Percentiles rank a stretch among this genome's conserved stretches.
Evolutionary conservation across 2,797 vertebrate species (phyloP).

Genomic region (Uromys caudimaculatus): DNA sequence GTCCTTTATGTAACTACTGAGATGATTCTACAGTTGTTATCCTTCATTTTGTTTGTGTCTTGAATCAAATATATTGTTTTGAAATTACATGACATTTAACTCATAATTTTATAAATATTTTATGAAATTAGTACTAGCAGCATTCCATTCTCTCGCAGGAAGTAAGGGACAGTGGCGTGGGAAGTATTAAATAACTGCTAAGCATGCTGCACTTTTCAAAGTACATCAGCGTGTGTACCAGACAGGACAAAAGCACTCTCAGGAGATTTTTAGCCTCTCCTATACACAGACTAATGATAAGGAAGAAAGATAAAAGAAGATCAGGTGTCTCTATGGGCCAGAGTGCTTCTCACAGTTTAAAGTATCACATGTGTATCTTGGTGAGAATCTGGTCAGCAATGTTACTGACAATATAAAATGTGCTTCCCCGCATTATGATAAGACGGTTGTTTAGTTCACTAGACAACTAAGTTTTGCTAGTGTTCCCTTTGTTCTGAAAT

Average conservation of each 20-base stretch:
- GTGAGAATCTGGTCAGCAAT: not conserved
- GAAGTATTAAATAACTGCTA: not conserved
- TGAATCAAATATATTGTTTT: not conserved
- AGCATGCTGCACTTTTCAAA: not conserved
- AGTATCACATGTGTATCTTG: too few relatives aligned
- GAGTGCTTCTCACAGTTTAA: not conserved
- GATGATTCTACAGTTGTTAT: not conserved
- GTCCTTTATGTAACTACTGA: not conserved
- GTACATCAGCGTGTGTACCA: not conserved
- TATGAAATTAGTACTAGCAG: not conserved
- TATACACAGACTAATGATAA: not conserved
- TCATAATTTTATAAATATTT: not conserved
- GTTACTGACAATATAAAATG: not conserved
- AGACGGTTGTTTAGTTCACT: constrained; percentile 13
- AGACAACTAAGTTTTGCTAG: not conserved
- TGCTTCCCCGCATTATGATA: not conserved
- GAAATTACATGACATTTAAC: not conserved
- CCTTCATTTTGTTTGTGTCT: not conserved
- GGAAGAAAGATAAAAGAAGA: not conserved
- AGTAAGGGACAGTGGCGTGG: not conserved
- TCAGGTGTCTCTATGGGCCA: not conserved
- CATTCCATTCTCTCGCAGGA: not conserved
- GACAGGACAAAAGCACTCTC: not conserved
- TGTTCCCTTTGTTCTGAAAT: constrained; percentile 22
- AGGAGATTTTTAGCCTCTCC: not conserved